Conservation (phyloP, 2,113 vertebrate species). For the Tachysurus fulvidraco region DNA sequence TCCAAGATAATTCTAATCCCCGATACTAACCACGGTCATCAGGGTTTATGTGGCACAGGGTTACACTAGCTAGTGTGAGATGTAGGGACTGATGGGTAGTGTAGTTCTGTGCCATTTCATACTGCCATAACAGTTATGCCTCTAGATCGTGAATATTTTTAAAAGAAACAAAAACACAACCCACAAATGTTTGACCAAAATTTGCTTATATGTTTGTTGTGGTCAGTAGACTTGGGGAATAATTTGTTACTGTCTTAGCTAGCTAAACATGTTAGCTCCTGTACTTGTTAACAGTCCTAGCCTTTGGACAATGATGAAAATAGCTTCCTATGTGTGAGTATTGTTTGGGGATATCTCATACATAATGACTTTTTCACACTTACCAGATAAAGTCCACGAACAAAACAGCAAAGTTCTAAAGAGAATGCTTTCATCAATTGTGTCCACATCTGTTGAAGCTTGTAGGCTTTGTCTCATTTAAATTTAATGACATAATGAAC, state of each 20-base stretch:
- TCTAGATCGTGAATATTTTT: background rate
- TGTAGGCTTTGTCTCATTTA: background rate
- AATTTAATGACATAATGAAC: conserved; percentile 28
- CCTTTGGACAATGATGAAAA: background rate
- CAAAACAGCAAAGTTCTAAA: background rate
- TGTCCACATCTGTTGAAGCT: conserved; percentile 23
- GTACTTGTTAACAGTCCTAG: background rate
- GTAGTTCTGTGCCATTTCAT: background rate
- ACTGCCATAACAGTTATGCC: background rate
- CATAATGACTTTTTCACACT: background rate
- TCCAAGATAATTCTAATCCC: too few relatives aligned
- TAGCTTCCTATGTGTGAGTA: background rate
- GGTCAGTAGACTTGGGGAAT: background rate
- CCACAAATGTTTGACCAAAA: background rate
- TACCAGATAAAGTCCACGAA: background rate
- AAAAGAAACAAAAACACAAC: too few relatives aligned
- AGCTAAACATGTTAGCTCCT: background rate
- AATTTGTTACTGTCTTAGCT: background rate
- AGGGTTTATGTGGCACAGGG: background rate
- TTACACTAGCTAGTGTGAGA: background rate
- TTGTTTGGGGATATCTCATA: background rate
- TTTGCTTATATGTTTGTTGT: background rate
- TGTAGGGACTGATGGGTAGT: background rate
- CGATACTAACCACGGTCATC: background rate
- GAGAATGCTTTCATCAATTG: conserved; percentile 12